Evolutionary conservation across 2,113 vertebrate species (phyloP).

Genomic region (Ochotona curzoniae): DNA sequence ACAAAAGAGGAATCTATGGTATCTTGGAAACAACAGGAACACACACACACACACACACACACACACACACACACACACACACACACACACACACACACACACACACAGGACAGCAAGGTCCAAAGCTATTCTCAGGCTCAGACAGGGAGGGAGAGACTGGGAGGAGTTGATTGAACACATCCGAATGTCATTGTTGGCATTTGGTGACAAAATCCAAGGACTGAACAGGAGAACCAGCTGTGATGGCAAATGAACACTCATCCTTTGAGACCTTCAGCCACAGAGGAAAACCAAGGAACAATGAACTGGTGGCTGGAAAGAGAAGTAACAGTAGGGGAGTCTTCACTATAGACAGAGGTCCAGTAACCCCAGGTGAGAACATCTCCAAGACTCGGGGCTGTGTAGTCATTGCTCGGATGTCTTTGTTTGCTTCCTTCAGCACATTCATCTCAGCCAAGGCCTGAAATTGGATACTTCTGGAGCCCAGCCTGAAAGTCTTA

Average conservation of each 20-base stretch:
- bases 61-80: not conserved
- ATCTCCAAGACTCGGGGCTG: constrained; percentile 7
- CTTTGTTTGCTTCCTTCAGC: constrained; percentile 17
- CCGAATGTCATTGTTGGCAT: not conserved
- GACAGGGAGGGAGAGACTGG: not conserved
- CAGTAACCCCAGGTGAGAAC: not conserved
- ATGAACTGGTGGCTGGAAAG: not conserved
- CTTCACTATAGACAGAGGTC: not conserved
- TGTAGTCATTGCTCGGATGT: not conserved
- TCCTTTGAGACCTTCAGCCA: not conserved
- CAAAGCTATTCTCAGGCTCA: not conserved
- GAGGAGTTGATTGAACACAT: not conserved
- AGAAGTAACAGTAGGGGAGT: not conserved
- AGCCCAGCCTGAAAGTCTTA: not conserved
- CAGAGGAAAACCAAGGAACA: not conserved
- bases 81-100: too few species aligned
- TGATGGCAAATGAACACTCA: not conserved
- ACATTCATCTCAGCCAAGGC: not conserved
- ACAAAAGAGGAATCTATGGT: not conserved
- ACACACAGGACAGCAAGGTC: not conserved
- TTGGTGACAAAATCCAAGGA: not conserved
- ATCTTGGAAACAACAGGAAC: not conserved
- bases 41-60: not conserved
- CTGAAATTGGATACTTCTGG: not conserved
- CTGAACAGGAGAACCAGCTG: constrained; percentile 4